Base-by-base conservation (phyloP, 1,140 invertebrate species). In the Drosophila varians region DNA sequence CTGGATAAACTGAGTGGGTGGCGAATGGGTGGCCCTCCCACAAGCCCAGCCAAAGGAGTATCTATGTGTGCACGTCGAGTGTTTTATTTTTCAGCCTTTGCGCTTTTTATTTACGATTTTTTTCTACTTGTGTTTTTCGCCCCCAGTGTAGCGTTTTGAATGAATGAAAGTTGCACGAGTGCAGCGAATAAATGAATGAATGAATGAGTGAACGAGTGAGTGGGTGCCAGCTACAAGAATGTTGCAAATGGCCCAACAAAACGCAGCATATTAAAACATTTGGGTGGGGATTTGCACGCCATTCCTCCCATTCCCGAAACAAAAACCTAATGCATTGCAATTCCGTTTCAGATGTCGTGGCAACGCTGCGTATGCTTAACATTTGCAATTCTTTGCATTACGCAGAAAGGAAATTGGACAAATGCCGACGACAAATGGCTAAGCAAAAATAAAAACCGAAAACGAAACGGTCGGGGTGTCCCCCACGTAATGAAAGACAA, bases 131-230 rank as follows among this genome's bases (percentile, higher is more conserved):
- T 9, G 14, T 40, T 74, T 66, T 60, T 56, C 53, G 18, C 38
- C 43, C 31, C 34, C 16, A 14, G 14, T 26, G 45, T n/a, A 48
- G 45, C 68, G 31, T 72, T 84, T 84, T 79, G 61, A 76, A 80
- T 84, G 80, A 84, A 84, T 84, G 76, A 84, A 84, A 84, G 80
- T 84, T 84, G 80, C 76, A 79, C 70, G 79, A 86, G 79, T 84
- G 80, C 73, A 84, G 56, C 75, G 72, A 79, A 69, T 69, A 82
- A 74, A 72, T 77, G 78, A 83, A 61, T 86, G 75, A 75, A 66
- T 83, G 79, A 83, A 40, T 72, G 71, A 72, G 49, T 55, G 49
- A 55, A 46, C 45, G 62, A 56, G 38, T 52, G 49, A 46, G 43
- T 49, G 70, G 42, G 55, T 57, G 42, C 58, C 42, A 42, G 38